Evolutionary conservation across 2,797 vertebrate genomes (phyloP).

Genomic region (Lepus oiostolus): DNA sequence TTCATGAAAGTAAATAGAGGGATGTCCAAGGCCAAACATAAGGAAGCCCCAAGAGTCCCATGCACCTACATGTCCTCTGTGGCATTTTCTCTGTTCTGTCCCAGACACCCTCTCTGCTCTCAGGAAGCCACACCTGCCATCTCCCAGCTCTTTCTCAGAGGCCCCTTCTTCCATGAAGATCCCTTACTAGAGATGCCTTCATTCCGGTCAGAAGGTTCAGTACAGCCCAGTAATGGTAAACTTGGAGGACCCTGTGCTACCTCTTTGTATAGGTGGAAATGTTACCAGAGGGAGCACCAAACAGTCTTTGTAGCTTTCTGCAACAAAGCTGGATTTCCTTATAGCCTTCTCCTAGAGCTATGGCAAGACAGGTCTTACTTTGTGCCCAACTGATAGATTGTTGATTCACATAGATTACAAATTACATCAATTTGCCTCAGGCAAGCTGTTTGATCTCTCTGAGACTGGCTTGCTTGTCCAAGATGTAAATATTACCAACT

Average conservation of each 20-base stretch:
- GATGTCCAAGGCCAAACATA: not conserved
- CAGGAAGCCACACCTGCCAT: not conserved
- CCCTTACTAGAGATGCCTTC: not conserved
- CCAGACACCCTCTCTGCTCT: not conserved
- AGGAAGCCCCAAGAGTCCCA: not conserved
- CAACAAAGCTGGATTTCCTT: not conserved
- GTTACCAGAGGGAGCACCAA: not conserved
- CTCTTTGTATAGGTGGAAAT: not conserved
- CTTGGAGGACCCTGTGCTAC: not conserved
- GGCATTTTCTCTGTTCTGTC: not conserved
- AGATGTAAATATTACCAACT: not conserved
- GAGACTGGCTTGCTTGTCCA: not conserved
- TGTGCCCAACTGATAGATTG: not conserved
- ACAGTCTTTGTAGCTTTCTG: not conserved
- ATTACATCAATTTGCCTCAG: slow-evolving; percentile 51
- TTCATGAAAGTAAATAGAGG: not conserved
- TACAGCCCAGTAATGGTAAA: not conserved
- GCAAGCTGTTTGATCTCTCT: not conserved
- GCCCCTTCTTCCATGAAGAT: not conserved
- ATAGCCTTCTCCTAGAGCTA: not conserved
- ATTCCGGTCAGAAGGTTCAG: not conserved
- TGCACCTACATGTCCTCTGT: not conserved
- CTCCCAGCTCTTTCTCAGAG: not conserved
- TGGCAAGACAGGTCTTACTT: not conserved
- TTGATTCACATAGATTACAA: not conserved